Base-by-base conservation (phyloP, 1,140 invertebrate species). In the Diabrotica virgifera region DNA sequence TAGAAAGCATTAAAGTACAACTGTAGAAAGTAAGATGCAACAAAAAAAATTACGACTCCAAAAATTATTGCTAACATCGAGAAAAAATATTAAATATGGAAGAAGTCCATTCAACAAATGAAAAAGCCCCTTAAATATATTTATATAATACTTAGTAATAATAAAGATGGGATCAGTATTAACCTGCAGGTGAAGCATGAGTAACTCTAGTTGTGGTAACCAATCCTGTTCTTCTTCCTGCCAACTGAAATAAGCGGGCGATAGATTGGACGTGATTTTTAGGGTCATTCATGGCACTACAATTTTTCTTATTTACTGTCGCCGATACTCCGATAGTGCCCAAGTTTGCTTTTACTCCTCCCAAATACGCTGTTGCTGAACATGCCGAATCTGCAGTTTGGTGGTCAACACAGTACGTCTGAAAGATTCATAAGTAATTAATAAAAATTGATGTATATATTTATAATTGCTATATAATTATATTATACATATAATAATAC, bases 401-500 rank as follows among this genome's bases (percentile, higher is more conserved):
- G 35, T 84, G 84, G 77, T 95, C 88, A 11, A 92, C 84, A 74
- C 88, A 92, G 77, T 95, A 95, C 0, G 93, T 95, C 90, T 93
- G 75, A 11, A 82, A n/a, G n/a, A n/a, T n/a, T n/a, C n/a, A 24
- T 24, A 24, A 24, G 24, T 24, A 24, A 24, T 24, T 24, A 24
- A 24, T 24, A 24, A 24, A 24, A 24, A 24, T 1, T 24, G 24
- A 24, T 24, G 24, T 24, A 24, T 24, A 24, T 24, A 24, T 2
- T 24, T 24, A 24, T 1, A 24, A 24, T 24, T 24, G 24, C 4
- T 4, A 24, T 24, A n/a, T n/a, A n/a, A n/a, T n/a, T n/a, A n/a
- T n/a, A n/a, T n/a, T n/a, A n/a, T n/a, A n/a, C n/a, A n/a, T n/a
- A n/a, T n/a, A n/a, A n/a, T n/a, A n/a, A n/a, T n/a, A n/a, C n/a